These are phyloP conservation scores for Limnephilus marmoratus DNA, from an alignment of 2,888 invertebrate species.

Conservation along the genomic window DNA sequence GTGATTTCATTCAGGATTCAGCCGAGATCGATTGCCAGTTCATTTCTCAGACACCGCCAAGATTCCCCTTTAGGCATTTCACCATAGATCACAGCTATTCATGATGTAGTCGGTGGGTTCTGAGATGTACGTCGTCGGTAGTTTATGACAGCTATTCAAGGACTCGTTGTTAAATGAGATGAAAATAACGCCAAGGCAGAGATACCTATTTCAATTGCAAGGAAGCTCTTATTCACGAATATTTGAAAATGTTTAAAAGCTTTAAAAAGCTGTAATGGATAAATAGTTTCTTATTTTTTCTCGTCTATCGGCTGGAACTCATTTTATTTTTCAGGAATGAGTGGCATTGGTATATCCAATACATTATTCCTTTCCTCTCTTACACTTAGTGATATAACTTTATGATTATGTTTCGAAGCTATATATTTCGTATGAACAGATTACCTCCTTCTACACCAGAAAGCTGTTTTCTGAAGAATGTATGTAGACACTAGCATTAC, in stretches of 20 bases:
- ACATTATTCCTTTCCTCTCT: too few species aligned
- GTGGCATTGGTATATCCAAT: too few species aligned
- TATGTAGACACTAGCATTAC: not conserved
- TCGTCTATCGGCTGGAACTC: too few species aligned
- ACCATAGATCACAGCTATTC: not conserved
- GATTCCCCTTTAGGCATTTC: conserved; percentile 21
- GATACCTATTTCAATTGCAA: not conserved
- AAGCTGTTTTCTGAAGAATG: too few species aligned
- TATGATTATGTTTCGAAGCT: too few species aligned
- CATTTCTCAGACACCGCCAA: conserved; percentile 20
- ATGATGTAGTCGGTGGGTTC: not conserved
- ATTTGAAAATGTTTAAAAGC: not conserved
- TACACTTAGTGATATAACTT: too few species aligned
- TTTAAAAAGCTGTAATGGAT: too few species aligned
- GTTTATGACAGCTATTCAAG: not conserved
- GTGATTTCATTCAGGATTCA: conserved; percentile 50
- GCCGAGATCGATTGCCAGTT: conserved; percentile 33
- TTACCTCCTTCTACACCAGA: too few species aligned
- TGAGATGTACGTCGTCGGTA: not conserved
- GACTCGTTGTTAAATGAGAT: not conserved
- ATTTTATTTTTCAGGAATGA: too few species aligned
- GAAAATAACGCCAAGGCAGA: not conserved
- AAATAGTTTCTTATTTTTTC: too few species aligned
- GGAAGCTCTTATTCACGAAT: not conserved
- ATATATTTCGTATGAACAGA: too few species aligned